Percentiles rank a stretch among this genome's conserved stretches.
Evolutionary conservation across 2,888 invertebrate genomes (phyloP).

Genomic region (Drosophila prostipennis): DNA sequence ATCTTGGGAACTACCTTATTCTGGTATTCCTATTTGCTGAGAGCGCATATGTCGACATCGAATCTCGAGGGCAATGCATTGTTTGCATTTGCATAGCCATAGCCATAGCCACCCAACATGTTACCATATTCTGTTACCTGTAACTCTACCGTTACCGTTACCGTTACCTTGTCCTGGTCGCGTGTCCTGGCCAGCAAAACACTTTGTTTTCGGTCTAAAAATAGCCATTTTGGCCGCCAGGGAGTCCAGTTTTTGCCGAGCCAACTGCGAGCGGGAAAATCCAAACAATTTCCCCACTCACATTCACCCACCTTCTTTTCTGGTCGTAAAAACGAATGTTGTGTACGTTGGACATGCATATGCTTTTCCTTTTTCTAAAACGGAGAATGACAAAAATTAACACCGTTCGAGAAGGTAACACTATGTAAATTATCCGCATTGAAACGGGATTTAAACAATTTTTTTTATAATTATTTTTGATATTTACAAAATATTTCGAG

Average conservation of each 20-base stretch:
- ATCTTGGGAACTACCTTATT: slow-evolving; percentile 13
- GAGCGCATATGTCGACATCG: slow-evolving; percentile 63
- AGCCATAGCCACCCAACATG: slow-evolving; percentile 39
- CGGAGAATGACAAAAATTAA: slow-evolving; percentile 35
- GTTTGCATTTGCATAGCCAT: slow-evolving; percentile 61
- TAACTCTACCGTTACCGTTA: slow-evolving; percentile 5
- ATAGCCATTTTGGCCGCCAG: slow-evolving; percentile 44
- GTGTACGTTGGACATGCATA: slow-evolving; percentile 20
- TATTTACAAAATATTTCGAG: too few relatives aligned
- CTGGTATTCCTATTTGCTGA: slow-evolving; percentile 25
- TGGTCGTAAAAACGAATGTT: slow-evolving; percentile 28
- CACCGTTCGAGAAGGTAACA: slow-evolving; percentile 4
- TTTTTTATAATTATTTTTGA: too few relatives aligned
- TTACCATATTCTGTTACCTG: slow-evolving; percentile 1
- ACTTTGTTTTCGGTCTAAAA: slow-evolving; percentile 59
- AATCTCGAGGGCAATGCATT: slow-evolving; percentile 64
- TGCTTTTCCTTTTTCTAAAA: slow-evolving; percentile 14
- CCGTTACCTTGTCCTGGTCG: slow-evolving; percentile 39
- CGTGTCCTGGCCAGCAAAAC: slow-evolving; percentile 53
- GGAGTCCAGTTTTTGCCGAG: slow-evolving; percentile 21
- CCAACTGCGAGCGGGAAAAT: slow-evolving; percentile 21
- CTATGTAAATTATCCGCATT: neutral
- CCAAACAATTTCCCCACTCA: slow-evolving; percentile 33
- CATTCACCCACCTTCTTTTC: neutral
- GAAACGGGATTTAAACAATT: too few relatives aligned